Evolutionary conservation across 2,113 vertebrate species (phyloP).

Genomic region (Podilymbus podiceps): DNA sequence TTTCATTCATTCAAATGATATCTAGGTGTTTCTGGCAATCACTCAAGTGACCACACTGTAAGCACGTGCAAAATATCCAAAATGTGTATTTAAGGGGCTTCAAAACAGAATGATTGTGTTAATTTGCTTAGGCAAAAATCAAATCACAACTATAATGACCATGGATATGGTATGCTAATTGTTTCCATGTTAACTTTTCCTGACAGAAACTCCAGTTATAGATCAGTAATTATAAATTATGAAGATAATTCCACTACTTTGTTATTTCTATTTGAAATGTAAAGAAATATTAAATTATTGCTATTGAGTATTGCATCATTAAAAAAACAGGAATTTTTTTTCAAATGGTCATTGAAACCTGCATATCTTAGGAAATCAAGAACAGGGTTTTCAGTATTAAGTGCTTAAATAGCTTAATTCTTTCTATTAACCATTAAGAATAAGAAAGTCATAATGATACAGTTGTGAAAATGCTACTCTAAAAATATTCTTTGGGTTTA

Average conservation of each 20-base stretch:
- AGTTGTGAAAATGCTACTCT: not conserved
- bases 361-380: not conserved
- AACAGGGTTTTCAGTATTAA: not conserved
- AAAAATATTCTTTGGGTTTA: not conserved
- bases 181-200: not conserved
- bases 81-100: not conserved
- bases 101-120: not conserved
- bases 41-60: not conserved
- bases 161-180: not conserved
- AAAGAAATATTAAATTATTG: not conserved
- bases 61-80: not conserved
- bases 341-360: not conserved
- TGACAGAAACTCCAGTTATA: not conserved
- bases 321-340: not conserved
- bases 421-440: not conserved
- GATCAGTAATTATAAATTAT: not conserved
- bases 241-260: not conserved
- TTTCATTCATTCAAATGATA: not conserved
- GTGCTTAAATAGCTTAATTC: not conserved
- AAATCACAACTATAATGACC: not conserved
- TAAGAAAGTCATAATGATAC: not conserved
- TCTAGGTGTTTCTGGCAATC: not conserved
- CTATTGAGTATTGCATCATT: not conserved
- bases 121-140: not conserved
- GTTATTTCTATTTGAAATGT: not conserved